A percentile compares a stretch with the other conserved stretches of the same genome.
These are phyloP conservation scores for Sycobia sp. DNA, from an alignment of 1,140 invertebrate genomes.

Conservation along the genomic window DNA sequence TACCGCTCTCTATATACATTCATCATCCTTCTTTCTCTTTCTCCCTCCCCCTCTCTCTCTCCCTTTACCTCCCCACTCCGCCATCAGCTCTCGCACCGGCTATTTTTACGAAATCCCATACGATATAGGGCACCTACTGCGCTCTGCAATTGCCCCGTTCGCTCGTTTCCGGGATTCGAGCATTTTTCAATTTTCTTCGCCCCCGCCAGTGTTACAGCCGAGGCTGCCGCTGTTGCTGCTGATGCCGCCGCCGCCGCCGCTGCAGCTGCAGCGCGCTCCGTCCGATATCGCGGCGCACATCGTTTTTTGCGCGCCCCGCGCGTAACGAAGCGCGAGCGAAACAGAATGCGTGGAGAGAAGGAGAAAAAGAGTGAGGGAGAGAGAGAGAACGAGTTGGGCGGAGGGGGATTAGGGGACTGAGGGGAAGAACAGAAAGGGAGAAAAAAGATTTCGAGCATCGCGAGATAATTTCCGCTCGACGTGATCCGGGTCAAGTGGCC, in stretches of 20 bases:
- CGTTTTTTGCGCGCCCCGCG: no score
- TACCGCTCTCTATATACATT: slow-evolving; percentile 2
- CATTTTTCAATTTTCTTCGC: slow-evolving; percentile 16
- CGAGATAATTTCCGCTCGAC: slow-evolving; percentile 4
- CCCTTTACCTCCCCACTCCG: no score
- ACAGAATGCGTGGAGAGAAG: no score
- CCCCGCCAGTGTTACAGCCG: not conserved
- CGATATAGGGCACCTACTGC: not conserved
- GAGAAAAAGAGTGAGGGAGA: no score
- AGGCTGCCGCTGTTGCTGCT: no score
- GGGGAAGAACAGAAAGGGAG: no score
- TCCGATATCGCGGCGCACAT: no score
- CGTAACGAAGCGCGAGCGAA: no score
- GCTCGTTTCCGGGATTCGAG: slow-evolving; percentile 4
- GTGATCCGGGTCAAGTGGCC: not conserved
- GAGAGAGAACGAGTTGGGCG: no score
- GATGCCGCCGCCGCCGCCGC: no score
- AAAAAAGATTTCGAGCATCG: not conserved
- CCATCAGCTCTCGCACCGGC: no score
- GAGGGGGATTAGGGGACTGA: not conserved
- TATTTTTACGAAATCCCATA: not conserved
- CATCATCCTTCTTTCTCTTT: slow-evolving; percentile 2
- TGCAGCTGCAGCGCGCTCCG: not conserved
- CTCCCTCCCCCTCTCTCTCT: no score
- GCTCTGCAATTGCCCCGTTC: not conserved